Percentiles rank a stretch among this genome's conserved stretches.
phyloP scores from a whole-genome alignment of 2,113 vertebrate species.

The Pterocles burchelli region DNA sequence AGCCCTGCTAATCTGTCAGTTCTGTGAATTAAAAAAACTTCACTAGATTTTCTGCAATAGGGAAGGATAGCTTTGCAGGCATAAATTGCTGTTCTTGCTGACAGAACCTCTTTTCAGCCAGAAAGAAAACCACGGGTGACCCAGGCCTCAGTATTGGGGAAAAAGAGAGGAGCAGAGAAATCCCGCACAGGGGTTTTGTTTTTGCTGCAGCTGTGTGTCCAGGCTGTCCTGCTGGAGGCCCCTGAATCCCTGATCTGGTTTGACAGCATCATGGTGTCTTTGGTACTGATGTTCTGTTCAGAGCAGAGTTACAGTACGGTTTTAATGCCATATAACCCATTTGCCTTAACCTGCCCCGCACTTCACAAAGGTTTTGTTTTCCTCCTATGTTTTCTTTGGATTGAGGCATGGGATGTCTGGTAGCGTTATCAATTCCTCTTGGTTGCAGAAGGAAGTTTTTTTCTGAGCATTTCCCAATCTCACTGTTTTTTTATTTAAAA shows the following conservation, averaged over 20 bases:
- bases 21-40: not conserved
- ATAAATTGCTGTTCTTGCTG: conserved; percentile 23
- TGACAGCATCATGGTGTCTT: not conserved
- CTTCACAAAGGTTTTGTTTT: not conserved
- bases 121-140: not conserved
- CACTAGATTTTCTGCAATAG: not conserved
- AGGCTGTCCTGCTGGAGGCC: not conserved
- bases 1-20: not conserved
- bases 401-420: not conserved
- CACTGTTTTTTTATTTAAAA: not conserved
- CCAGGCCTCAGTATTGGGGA: not conserved
- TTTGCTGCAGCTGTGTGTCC: not conserved
- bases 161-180: not conserved
- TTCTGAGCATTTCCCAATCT: not conserved
- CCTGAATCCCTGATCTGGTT: not conserved
- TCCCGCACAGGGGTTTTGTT: fast-evolving
- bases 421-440: not conserved
- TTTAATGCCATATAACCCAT: not conserved
- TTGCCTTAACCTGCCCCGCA: not conserved
- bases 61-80: not conserved
- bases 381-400: not conserved
- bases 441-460: conserved; percentile 12
- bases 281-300: not conserved
- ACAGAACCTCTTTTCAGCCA: not conserved
- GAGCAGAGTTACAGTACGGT: not conserved